Evolutionary conservation across 2,888 invertebrate species (phyloP), one percentile per base, ranked within the genome.

Genomic region (Craniophora ligustri): DNA sequence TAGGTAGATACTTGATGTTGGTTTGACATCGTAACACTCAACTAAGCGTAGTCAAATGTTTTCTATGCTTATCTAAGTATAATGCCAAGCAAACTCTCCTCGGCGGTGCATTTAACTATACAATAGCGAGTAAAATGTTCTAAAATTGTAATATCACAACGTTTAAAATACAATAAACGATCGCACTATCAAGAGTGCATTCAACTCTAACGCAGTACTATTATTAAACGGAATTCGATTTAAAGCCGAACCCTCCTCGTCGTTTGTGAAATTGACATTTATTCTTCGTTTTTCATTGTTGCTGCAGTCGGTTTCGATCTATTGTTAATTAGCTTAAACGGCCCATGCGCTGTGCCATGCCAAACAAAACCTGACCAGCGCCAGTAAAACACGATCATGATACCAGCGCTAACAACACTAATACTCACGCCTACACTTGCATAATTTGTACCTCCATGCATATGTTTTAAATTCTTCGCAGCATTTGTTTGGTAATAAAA

Each of bases 231-330:
- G 92, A 90, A 91, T 92, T 92, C 92, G 92, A 92, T 92, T 91
- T 91, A 90, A 88, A 92, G 85, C 88, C 89, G 89, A 92, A 88
- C 92, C 91, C 92, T 91, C 92, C 89, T 90, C 86, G 91, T 86
- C 91, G 92, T 91, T 92, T 92, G 91, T 90, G 91, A 92, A 91
- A 92, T 92, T 92, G 92, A 91, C 92, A 92, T 92, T 92, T 92
- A 92, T 92, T 92, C 92, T 92, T 92, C 92, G 91, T 92, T 91
- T 92, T 92, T 91, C 92, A 92, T 92, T 92, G 92, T 92, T 90
- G 86, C 85, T 87, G 87, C 89, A 89, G 85, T 88, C 86, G 86
- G 86, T 87, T 87, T 88, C 88, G 88, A 90, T 92, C 92, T 92
- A 92, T 92, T 92, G 92, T 92, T 92, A 92, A 92, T 92, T 92